These are phyloP conservation scores for Pilophorus perplexus DNA, from an alignment of 2,888 invertebrate genomes.

Conservation along the genomic window DNA sequence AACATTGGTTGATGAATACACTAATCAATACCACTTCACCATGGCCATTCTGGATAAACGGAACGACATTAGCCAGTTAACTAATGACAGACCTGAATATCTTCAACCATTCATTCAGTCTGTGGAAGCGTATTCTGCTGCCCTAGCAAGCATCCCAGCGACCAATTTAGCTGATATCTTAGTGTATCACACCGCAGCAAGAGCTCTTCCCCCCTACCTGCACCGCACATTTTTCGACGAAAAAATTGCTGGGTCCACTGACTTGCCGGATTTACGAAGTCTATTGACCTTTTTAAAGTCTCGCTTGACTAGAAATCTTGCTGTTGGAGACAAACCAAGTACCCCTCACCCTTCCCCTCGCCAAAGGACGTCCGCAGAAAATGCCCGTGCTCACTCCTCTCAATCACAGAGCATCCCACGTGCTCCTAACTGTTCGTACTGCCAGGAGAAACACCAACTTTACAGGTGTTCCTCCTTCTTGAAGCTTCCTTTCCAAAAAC, in stretches of 20 bases:
- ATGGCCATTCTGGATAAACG: constrained; percentile 2
- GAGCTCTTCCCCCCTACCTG: neutral
- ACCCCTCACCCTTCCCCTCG: neutral
- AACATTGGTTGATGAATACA: neutral
- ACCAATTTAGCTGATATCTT: neutral
- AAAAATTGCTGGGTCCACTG: neutral
- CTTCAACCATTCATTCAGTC: neutral
- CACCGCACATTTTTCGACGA: neutral
- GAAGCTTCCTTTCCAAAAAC: neutral
- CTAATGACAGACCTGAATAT: neutral
- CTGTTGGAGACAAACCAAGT: neutral
- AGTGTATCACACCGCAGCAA: neutral
- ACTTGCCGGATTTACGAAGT: neutral
- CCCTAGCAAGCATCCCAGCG: neutral
- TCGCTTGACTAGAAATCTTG: neutral
- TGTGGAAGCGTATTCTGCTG: neutral
- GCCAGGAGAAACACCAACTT: neutral
- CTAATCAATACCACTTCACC: neutral
- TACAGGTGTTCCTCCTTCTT: neutral
- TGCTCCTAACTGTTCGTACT: neutral
- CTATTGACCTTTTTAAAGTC: neutral
- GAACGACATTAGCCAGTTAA: neutral
- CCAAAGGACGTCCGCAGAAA: neutral
- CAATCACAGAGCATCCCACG: neutral
- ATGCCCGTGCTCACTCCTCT: neutral